Evolutionary conservation across 2,113 vertebrate genomes (phyloP), one percentile per base, ranked within the genome.

Genomic region (Arvicanthis niloticus): DNA sequence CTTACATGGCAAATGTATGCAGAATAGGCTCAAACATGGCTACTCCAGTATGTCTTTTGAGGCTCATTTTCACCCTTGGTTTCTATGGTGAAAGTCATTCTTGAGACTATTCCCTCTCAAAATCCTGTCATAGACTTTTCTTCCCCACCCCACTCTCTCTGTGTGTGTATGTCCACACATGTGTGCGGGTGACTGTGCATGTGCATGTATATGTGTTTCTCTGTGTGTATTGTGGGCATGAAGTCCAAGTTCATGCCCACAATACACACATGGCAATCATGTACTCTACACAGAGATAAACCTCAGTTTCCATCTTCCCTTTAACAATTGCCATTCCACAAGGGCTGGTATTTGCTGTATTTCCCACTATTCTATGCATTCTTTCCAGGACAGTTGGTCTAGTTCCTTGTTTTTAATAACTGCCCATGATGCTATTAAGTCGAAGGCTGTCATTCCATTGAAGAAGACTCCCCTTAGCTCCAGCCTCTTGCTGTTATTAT

Each of bases 391-490:
- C 82, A 96, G 67, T 67, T 89, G 58, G 78, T 53, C 34, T 89
- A 75, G 89, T 96, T 89, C 67, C 65, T 37, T 93, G 76, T 42
- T 89, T 96, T 97, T 96, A 95, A 87, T 94, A 76, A 84, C 37
- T 12, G 94, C 21, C 77, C 82, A 89, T 81, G 72, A 91, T 89
- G n/a, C 37, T 89, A 29, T 58, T 95, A 22, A 93, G 26, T 70
- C 42, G 29, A 51, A 88, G 40, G 81, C 34, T 67, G 17, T 84
- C 34, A 60, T 75, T 94, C 91, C 42, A 24, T 34, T 89, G 82
- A 93, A 80, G 48, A 84, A 29, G 53, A 78, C 37, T 96, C 22
- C 76, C 42, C 60, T 91, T 84, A 89, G 77, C 58, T 89, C 40
- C 19, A 86, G 87, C n/a, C 45, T 96, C 76, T 97, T 92, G 45